Conservation (phyloP, 2,888 invertebrate genomes). For the Caenorhabditis sulstoni region DNA sequence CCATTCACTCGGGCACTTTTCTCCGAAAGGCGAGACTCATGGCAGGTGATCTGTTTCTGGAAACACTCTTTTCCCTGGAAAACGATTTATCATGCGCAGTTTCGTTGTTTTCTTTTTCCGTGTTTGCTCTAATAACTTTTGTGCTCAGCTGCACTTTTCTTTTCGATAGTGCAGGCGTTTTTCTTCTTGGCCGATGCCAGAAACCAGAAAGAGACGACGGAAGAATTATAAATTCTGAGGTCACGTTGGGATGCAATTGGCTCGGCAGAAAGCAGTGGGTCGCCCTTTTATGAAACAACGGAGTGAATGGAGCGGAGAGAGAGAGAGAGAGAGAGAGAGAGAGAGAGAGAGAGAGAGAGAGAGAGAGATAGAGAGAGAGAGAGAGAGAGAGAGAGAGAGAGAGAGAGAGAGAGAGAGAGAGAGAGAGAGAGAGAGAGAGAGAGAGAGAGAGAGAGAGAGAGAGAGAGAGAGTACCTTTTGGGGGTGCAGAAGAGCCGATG, state of each 20-base stretch:
- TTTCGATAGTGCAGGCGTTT: slow-evolving; percentile 27
- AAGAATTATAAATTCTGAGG: slow-evolving; percentile 45
- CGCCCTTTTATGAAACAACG: slow-evolving; percentile 51
- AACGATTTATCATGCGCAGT: neutral
- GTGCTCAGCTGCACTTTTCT: neutral
- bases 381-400: too few species aligned
- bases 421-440: too few species aligned
- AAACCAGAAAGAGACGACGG: slow-evolving; percentile 30
- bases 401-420: too few species aligned
- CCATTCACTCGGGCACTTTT: slow-evolving; percentile 1
- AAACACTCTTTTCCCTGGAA: neutral
- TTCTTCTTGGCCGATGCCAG: slow-evolving; percentile 5
- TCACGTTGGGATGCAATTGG: slow-evolving; percentile 27
- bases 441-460: too few species aligned
- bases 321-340: slow-evolving; percentile 9
- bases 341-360: too few species aligned
- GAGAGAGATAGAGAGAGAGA: too few species aligned
- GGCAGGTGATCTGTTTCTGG: neutral
- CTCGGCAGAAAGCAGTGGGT: slow-evolving; percentile 1
- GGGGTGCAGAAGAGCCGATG: neutral
- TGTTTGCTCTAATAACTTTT: neutral
- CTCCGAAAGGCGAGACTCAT: neutral
- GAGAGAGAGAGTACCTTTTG: slow-evolving; percentile 27
- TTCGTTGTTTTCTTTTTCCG: neutral
- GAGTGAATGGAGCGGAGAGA: neutral